Base-by-base conservation (phyloP, 2,797 vertebrate genomes). In the Channallabes apus region DNA sequence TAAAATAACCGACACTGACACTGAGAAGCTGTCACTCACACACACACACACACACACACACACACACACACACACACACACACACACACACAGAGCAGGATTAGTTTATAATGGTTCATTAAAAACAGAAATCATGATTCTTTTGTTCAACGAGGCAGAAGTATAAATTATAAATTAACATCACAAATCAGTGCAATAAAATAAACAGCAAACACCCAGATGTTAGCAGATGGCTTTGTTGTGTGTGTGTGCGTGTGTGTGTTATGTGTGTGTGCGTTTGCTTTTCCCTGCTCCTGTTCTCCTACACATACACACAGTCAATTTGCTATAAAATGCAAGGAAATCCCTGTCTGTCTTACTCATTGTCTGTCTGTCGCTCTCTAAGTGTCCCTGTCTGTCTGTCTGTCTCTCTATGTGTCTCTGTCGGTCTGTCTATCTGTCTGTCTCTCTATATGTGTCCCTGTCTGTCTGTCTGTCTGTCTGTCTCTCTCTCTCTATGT, bases 1-100 rank as follows among this genome's bases (percentile, higher is more conserved):
- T 69, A 69, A 69, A 69, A 69, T 38, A 69, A 69, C 67, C 38
- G 67, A 54, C 51, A 65, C 11, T 65, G 62, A 56, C 18, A 59
- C 7, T 35, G 6, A 58, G 58, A 38, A 9, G 58, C 29, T 6
- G 11, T 61, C 76, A 61, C 32, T 24, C 12, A 51, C 41, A 51
- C 69, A 46, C 38, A 71, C 68, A 41, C 68, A 41, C 68, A 22
- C 68, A 41, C 29, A 68, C 65, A 68, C 17, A 68, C 29, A 68
- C 65, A 68, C 65, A 35, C 29, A 67, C 64, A 67, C 27, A 59
- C 24, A 20, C 18, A 59, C 58, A 59, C 58, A 59, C 58, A 59
- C 56, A 20, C 18, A 59, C 58, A 59, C 58, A 59, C 4, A 59
- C 18, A 59, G 15, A 59, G 58, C 15, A 32, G 64, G 27, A 2